These are phyloP conservation scores for Drosophila yakuba DNA, from an alignment of 1,140 invertebrate genomes.

Conservation along the genomic window DNA sequence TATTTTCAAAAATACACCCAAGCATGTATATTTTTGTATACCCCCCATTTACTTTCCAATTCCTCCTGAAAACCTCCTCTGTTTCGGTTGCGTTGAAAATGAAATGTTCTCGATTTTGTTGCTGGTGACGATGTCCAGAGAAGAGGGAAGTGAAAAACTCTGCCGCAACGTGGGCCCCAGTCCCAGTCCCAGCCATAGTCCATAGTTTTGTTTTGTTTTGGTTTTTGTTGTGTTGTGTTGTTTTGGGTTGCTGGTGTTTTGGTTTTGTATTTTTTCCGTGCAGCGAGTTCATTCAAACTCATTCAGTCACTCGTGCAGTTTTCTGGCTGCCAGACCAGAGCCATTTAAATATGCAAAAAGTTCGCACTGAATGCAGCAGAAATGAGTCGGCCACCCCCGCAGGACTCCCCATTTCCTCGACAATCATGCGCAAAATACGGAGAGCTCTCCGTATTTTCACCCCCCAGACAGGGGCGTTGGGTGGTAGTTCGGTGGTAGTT, in stretches of 20 bases:
- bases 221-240: conserved; percentile 9
- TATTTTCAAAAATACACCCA: not conserved
- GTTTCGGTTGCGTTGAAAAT: conserved; percentile 62
- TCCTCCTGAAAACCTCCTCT: conserved; percentile 12
- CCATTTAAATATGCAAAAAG: conserved; percentile 80
- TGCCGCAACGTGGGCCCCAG: conserved; percentile 28
- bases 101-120: conserved; percentile 64
- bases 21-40: not conserved
- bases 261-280: conserved; percentile 29
- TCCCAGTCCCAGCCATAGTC: no score
- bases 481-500: not conserved
- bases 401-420: conserved; percentile 2
- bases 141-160: conserved; percentile 27
- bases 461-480: conserved; percentile 23
- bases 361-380: conserved; percentile 71
- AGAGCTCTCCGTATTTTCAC: conserved; percentile 22
- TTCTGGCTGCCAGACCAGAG: conserved; percentile 42
- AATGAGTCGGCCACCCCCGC: conserved; percentile 36
- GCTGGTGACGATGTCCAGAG: conserved; percentile 48
- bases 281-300: conserved; percentile 81
- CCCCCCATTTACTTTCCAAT: conserved; percentile 20
- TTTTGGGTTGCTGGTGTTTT: conserved; percentile 14
- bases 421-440: conserved; percentile 44
- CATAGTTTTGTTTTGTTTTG: conserved; percentile 16
- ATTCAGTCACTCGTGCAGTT: conserved; percentile 76